Evolutionary conservation across 2,888 invertebrate genomes (phyloP).

Genomic region (Ectropis crepuscularia): DNA sequence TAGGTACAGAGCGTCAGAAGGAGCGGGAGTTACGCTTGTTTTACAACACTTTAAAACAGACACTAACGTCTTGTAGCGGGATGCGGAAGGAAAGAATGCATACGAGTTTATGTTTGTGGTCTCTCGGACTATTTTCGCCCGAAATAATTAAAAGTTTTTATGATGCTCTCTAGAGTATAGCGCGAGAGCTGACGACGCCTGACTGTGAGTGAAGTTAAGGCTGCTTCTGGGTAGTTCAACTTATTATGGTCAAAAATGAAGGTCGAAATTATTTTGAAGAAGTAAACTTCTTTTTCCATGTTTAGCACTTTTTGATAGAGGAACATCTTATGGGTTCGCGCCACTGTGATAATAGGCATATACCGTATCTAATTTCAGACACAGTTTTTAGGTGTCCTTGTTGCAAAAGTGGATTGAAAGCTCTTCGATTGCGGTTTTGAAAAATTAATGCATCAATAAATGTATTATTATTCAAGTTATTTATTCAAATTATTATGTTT

Average conservation of each 20-base stretch:
- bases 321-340: too few relatives aligned
- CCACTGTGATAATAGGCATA: too few relatives aligned
- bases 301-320: neutral
- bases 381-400: too few relatives aligned
- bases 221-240: constrained; percentile 41
- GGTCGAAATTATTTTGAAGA: neutral
- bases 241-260: constrained; percentile 5
- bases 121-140: constrained; percentile 66
- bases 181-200: constrained; percentile 63
- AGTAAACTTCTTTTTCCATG: neutral
- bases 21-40: constrained; percentile 70
- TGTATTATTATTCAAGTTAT: too few relatives aligned
- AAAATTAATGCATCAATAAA: too few relatives aligned
- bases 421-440: too few relatives aligned
- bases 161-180: constrained; percentile 64
- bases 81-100: constrained; percentile 72
- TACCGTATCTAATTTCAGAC: too few relatives aligned
- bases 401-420: too few relatives aligned
- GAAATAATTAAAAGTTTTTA: constrained; percentile 84
- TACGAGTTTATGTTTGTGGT: constrained; percentile 74
- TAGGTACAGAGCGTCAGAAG: constrained; percentile 49
- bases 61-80: constrained; percentile 71
- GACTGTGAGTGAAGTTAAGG: constrained; percentile 53
- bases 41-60: constrained; percentile 83
- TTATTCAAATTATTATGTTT: too few relatives aligned